phyloP scores from a whole-genome alignment of 1,140 invertebrate genomes.

The Trichonephila clavata region DNA sequence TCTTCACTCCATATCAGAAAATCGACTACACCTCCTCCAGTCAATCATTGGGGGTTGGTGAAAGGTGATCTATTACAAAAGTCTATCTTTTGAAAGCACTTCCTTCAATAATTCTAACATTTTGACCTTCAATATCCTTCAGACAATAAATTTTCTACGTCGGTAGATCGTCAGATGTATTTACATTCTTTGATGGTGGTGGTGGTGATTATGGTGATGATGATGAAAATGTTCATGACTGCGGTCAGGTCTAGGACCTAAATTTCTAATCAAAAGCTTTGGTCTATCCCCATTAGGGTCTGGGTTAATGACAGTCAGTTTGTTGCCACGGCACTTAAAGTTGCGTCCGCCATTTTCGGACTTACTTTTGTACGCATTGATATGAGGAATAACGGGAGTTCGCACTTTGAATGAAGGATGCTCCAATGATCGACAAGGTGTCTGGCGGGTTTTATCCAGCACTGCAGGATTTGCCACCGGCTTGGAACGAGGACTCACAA shows the following conservation, averaged over 20 bases:
- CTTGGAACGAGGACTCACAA: constrained; percentile 51
- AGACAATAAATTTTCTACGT: not conserved
- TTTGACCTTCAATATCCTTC: not conserved
- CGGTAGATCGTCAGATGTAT: not conserved
- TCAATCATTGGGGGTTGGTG: too few relatives aligned
- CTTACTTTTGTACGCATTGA: constrained; percentile 64
- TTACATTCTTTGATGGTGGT: constrained; percentile 73
- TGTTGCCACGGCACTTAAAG: constrained; percentile 68
- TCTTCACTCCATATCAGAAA: too few relatives aligned
- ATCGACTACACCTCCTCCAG: too few relatives aligned
- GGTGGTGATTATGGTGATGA: constrained; percentile 64
- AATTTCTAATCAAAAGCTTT: constrained; percentile 76
- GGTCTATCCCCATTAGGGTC: constrained; percentile 67
- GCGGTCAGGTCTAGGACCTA: constrained; percentile 55
- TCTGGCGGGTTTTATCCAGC: constrained; percentile 72
- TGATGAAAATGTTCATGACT: constrained; percentile 56
- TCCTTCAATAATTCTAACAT: not conserved
- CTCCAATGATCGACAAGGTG: constrained; percentile 7
- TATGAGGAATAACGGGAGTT: constrained; percentile 41
- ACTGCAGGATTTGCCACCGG: constrained; percentile 75
- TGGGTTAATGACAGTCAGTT: constrained; percentile 68
- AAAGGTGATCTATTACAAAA: too few relatives aligned
- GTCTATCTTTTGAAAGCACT: not conserved
- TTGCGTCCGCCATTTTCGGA: not conserved
- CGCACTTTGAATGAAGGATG: constrained; percentile 58